Conservation (phyloP, 2,797 vertebrate genomes). For the Austrolebias charrua region DNA sequence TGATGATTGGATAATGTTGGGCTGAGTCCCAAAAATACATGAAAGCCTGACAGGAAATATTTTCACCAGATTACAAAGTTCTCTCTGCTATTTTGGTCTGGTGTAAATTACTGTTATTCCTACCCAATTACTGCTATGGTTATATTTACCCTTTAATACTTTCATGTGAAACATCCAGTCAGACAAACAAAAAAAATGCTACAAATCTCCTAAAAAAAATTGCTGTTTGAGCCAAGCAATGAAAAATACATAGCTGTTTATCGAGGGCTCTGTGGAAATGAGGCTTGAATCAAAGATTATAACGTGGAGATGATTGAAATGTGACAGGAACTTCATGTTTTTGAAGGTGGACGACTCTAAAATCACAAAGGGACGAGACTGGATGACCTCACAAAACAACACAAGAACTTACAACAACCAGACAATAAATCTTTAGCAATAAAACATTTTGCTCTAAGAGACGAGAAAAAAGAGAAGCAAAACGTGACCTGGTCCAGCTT, state of each 20-base stretch:
- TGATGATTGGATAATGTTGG: conserved; percentile 27
- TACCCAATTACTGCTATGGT: conserved; percentile 26
- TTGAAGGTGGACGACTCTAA: conserved; percentile 10
- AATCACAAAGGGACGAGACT: conserved; percentile 32
- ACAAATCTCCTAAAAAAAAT: conserved; percentile 6
- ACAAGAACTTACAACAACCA: conserved; percentile 10
- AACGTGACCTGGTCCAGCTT: conserved; percentile 36
- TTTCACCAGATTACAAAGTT: conserved; percentile 34
- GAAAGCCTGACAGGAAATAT: conserved; percentile 17
- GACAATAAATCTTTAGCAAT: conserved; percentile 40
- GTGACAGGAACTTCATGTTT: conserved; percentile 19
- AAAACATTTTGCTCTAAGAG: conserved; percentile 19
- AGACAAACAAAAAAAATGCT: background rate
- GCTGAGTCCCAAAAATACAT: conserved; percentile 16
- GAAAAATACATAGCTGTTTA: background rate
- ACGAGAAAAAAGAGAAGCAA: conserved; percentile 19
- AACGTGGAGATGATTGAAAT: conserved; percentile 24
- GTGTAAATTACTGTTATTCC: conserved; percentile 38
- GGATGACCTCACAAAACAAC: conserved; percentile 23
- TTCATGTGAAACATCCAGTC: conserved; percentile 15
- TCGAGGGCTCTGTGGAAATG: conserved; percentile 1
- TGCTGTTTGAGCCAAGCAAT: background rate
- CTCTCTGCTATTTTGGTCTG: conserved; percentile 8
- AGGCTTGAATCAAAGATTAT: conserved; percentile 14
- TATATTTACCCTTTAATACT: conserved; percentile 16